Percentiles rank a stretch among this genome's conserved stretches.
These are phyloP conservation scores for Lophius piscatorius DNA, from an alignment of 2,113 vertebrate species.

Conservation along the genomic window DNA sequence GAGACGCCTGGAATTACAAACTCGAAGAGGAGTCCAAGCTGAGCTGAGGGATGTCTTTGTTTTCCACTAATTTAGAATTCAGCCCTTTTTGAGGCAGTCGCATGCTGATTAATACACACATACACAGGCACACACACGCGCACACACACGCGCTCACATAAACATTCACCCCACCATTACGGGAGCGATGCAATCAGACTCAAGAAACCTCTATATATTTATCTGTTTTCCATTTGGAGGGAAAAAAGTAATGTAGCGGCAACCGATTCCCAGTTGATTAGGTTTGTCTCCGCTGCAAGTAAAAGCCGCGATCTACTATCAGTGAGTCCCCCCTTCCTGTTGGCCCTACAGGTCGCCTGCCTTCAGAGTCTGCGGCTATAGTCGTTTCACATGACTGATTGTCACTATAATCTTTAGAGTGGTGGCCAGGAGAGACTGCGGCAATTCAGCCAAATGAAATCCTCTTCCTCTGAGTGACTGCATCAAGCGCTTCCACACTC, in stretches of 20 bases:
- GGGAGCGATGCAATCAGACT: slow-evolving; percentile 15
- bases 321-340: neutral
- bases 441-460: slow-evolving; percentile 43
- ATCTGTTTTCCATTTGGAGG: slow-evolving; percentile 1
- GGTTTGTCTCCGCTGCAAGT: slow-evolving; percentile 3
- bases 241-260: neutral
- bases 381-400: slow-evolving; percentile 36
- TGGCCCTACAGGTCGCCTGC: neutral
- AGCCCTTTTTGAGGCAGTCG: neutral
- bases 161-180: neutral
- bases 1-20: no score
- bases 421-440: slow-evolving; percentile 11
- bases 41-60: neutral
- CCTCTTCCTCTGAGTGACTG: slow-evolving; percentile 9
- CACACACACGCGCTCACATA: neutral
- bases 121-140: neutral
- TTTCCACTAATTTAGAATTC: neutral
- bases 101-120: neutral
- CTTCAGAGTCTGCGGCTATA: neutral
- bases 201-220: neutral
- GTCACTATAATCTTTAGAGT: slow-evolving; percentile 35
- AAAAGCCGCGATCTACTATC: neutral
- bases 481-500: slow-evolving; percentile 10
- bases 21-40: neutral
- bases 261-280: slow-evolving; percentile 10